Evolutionary conservation across 2,797 vertebrate species (phyloP), one percentile per base, ranked within the genome.

Genomic region (Mormyrus hasselquistii): DNA sequence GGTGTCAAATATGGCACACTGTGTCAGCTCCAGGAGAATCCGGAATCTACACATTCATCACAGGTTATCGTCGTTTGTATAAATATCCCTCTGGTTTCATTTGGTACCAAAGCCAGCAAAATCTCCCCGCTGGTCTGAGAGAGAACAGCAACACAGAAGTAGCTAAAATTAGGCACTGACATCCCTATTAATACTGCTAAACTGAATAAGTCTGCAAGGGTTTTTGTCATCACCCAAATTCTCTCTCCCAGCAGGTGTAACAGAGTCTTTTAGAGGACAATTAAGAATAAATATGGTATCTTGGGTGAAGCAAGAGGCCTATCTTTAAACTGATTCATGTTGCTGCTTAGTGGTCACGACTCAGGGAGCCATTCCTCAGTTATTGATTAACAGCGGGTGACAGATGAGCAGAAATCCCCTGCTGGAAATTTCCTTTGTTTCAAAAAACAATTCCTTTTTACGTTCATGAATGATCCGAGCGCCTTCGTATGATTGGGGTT

Each of bases 171-270:
- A 83, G 65, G 7, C 22, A 16, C 41, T 50, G 38, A 44, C 4
- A 52, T 90, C 50, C 88, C 76, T 38, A 49, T 89, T 89, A 53
- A 49, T 65, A 62, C 73, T 89, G 41, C 7, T 50, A 69, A 34
- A n/a, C 85, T 59, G 69, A 76, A 89, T 87, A 38, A 65, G 57
- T 47, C 50, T 59, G 9, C 1, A 0, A 9, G 16, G 25, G 3
- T 55, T 76, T 87, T 38, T 22, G 22, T 49, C 14, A 73, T 89
- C 14, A 6, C 47, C 25, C 4, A n/a, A 69, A 10, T 53, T 88
- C 25, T 59, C 52, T 34, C n/a, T 87, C 85, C 69, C 7, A 57
- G 34, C 29, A n/a, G 53, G 49, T 29, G 29, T 55, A 50, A 53
- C 84, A 88, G 16, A 22, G 34, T 87, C 6, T 47, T 47, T 62